Conservation (phyloP, 2,888 invertebrate species). For the Auanema freiburgensis region DNA sequence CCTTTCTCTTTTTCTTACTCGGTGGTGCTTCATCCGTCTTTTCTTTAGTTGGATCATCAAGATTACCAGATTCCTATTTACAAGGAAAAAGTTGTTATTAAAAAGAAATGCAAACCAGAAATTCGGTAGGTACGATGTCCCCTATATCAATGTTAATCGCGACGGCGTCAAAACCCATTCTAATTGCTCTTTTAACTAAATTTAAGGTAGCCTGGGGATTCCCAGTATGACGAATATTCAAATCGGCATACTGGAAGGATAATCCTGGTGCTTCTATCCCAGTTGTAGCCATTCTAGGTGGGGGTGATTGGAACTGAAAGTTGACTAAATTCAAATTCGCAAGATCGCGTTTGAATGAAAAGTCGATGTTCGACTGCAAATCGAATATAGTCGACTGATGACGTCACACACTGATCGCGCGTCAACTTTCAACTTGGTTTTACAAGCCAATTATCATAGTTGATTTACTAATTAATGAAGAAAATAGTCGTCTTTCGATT, state of each 20-base stretch:
- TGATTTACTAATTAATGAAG: too few relatives aligned
- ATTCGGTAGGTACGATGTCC: constrained; percentile 37
- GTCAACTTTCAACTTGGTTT: too few relatives aligned
- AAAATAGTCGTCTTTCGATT: too few relatives aligned
- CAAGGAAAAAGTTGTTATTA: background rate
- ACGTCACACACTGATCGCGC: too few relatives aligned
- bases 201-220: constrained; percentile 32
- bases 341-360: constrained; percentile 1
- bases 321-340: background rate
- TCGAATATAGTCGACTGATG: background rate
- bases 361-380: too few relatives aligned
- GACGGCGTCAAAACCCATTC: constrained; percentile 62
- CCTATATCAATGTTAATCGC: constrained; percentile 62
- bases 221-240: constrained; percentile 54
- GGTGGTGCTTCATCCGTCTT: constrained; percentile 36
- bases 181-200: constrained; percentile 55
- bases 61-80: constrained; percentile 24
- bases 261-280: constrained; percentile 22
- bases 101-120: constrained; percentile 5
- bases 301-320: too few relatives aligned
- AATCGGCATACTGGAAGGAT: constrained; percentile 55
- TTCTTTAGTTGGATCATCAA: constrained; percentile 20
- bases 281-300: too few relatives aligned
- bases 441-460: too few relatives aligned
- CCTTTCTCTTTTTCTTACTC: constrained; percentile 56